phyloP scores from a whole-genome alignment of 2,113 vertebrate species.

The Onychorhynchus coronatus region DNA sequence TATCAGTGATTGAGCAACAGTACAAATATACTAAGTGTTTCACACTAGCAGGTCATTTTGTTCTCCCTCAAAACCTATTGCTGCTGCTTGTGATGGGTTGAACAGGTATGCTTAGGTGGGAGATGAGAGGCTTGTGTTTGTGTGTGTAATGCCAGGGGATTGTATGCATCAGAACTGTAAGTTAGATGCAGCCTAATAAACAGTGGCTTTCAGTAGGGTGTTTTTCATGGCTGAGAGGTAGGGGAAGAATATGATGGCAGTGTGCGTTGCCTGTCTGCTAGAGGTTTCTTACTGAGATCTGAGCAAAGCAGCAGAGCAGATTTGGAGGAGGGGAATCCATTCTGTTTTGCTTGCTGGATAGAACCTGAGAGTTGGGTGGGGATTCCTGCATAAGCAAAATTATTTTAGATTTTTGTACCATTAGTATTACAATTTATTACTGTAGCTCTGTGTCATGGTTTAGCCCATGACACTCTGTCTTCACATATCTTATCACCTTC shows the following conservation, averaged over 20 bases:
- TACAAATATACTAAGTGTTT: background rate
- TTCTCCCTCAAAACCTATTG: background rate
- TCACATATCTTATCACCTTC: background rate
- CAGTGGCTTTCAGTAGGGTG: background rate
- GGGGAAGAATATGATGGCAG: background rate
- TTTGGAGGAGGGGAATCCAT: fast-evolving
- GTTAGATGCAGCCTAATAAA: background rate
- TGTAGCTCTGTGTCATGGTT: too few relatives aligned
- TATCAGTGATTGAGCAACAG: background rate
- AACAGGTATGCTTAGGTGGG: background rate
- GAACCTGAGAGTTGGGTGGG: background rate
- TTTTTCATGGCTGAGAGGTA: background rate
- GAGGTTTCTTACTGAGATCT: background rate
- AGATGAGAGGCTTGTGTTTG: background rate
- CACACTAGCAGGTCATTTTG: background rate
- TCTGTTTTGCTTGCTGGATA: background rate
- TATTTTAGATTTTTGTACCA: background rate
- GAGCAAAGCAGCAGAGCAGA: background rate
- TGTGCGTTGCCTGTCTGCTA: background rate
- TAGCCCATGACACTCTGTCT: too few relatives aligned
- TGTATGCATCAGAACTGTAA: background rate
- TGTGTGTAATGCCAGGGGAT: background rate
- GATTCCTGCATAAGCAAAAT: background rate
- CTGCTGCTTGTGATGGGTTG: background rate
- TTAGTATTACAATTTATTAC: background rate